A percentile compares a stretch with the other conserved stretches of the same genome.
phyloP scores from a whole-genome alignment of 2,797 vertebrate genomes.

The Phyllotis vaccarum region DNA sequence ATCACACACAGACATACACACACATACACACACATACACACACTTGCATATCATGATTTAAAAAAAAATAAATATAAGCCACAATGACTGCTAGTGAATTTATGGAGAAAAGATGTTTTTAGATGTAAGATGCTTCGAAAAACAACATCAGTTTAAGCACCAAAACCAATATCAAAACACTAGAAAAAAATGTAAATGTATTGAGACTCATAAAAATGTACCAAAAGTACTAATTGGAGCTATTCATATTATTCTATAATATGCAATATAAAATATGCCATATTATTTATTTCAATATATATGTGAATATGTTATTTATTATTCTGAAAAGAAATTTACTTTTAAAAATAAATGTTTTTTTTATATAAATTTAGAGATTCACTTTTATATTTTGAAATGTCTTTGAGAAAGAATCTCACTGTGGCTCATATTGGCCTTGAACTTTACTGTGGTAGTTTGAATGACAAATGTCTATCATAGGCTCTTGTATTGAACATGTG shows the following conservation, averaged over 20 bases:
- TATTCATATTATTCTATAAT: not conserved
- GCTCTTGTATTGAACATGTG: not conserved
- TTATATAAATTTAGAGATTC: not conserved
- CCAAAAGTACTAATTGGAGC: not conserved
- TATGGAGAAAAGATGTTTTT: not conserved
- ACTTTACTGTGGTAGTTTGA: not conserved
- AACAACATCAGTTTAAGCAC: not conserved
- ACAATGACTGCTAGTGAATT: not conserved
- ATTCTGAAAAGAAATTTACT: not conserved
- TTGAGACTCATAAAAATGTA: not conserved
- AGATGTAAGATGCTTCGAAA: not conserved
- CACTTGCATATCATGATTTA: too few relatives aligned
- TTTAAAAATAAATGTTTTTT: constrained; percentile 1
- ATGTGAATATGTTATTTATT: not conserved
- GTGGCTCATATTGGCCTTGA: not conserved
- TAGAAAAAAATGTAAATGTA: not conserved
- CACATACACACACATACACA: too few relatives aligned
- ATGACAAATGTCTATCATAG: not conserved
- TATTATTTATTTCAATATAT: not conserved
- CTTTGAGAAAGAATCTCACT: not conserved
- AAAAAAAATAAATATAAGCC: not conserved
- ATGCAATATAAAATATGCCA: not conserved
- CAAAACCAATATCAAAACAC: not conserved
- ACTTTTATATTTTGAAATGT: not conserved
- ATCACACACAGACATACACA: not conserved